Percentiles rank a stretch among this genome's conserved stretches.
Conservation (phyloP, 2,797 vertebrate genomes). For the Parambassis ranga region DNA sequence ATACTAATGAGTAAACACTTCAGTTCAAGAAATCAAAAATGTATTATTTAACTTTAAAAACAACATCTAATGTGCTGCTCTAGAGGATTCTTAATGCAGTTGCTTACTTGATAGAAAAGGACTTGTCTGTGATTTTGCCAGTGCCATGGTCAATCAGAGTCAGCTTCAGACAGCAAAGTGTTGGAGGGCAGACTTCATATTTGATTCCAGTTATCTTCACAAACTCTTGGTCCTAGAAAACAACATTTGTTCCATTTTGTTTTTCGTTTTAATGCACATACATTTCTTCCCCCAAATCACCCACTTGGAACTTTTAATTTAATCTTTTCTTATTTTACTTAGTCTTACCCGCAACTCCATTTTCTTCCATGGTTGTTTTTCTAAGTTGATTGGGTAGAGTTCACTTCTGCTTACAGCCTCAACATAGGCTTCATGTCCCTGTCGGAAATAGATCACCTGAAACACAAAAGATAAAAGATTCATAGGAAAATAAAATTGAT, state of each 20-base stretch:
- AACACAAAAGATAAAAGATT: not conserved
- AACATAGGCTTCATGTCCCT: slow-evolving; percentile 96
- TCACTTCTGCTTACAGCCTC: slow-evolving; percentile 90
- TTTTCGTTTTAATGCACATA: too few species aligned
- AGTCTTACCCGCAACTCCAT: slow-evolving; percentile 89
- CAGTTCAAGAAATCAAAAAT: not conserved
- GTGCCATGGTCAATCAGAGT: slow-evolving; percentile 92
- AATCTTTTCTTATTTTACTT: not conserved
- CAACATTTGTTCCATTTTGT: not conserved
- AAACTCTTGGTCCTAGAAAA: slow-evolving; percentile 94
- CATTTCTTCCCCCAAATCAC: not conserved
- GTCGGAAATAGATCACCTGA: slow-evolving; percentile 97
- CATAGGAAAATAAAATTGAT: not conserved
- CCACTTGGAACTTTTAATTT: not conserved
- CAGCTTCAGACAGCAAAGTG: slow-evolving; percentile 94
- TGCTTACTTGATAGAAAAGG: slow-evolving; percentile 92
- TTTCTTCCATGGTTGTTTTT: slow-evolving; percentile 96
- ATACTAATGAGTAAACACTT: not conserved
- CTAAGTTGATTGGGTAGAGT: slow-evolving; percentile 89
- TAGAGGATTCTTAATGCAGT: not conserved
- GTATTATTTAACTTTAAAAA: too few species aligned
- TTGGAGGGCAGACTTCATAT: slow-evolving; percentile 95
- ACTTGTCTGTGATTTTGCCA: slow-evolving; percentile 89
- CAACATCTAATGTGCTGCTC: not conserved
- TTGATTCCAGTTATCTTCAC: slow-evolving; percentile 97